Base-by-base conservation (phyloP, 2,888 invertebrate species). In the Dicyrtoma fusca region DNA sequence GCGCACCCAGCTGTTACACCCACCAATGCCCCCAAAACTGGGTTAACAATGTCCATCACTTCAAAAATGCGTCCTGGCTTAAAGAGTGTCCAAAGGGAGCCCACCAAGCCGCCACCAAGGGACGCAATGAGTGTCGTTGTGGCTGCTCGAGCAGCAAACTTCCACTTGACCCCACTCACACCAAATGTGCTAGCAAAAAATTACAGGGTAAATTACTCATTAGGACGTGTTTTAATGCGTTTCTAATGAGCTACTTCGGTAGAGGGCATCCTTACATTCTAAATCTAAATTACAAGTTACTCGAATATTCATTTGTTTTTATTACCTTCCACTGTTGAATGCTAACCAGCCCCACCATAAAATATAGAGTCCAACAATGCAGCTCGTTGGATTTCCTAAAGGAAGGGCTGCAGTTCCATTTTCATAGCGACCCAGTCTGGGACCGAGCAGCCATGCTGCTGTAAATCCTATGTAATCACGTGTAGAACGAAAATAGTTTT, bases 281-380 rank as follows among this genome's bases (percentile, higher is more conserved):
- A n/a, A n/a, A n/a, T n/a, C n/a, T n/a, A n/a, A n/a, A n/a, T n/a
- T n/a, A n/a, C n/a, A 13, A 34, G 34, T 34, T 5, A 34, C 34
- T 34, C 34, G 8, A 34, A n/a, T n/a, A n/a, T n/a, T n/a, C n/a
- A n/a, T n/a, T 6, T 45, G 6, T 1, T 69, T 57, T 14, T 75
- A n/a, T 57, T 25, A 77, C 77, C 76, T 77, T 34, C 79, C 79
- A 71, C 75, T 57, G 25, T 53, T 53, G 13, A 86, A 85, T 17
- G 84, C 85, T 1, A 86, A 81, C 86, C 86, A 86, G 0, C 86
- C 86, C 85, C 85, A 86, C 84, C 84, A 84, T 0, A 84, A 80
- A 79, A 85, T 83, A 75, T 83, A 84, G 72, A 83, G 81, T 11
- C 84, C 84, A 5, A 84, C 78, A 66, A 84, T 77, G 51, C 82